A percentile compares a stretch with the other conserved stretches of the same genome.
These are phyloP conservation scores for Arizona elegans DNA, from an alignment of 2,113 vertebrate species.

Conservation along the genomic window DNA sequence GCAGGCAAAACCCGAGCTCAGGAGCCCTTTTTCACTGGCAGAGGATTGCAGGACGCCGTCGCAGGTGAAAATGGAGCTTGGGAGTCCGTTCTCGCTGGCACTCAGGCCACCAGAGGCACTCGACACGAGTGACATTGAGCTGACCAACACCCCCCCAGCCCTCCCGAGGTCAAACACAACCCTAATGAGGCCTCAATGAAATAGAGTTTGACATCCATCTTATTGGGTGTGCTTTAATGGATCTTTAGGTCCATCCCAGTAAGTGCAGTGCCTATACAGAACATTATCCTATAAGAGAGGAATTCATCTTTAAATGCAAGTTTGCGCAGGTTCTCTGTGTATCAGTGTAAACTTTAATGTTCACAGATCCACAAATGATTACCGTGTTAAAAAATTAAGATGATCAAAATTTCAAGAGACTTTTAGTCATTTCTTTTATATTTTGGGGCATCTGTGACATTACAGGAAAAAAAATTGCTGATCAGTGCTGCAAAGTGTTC, in stretches of 20 bases:
- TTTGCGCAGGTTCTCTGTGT: not conserved
- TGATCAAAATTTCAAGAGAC: not conserved
- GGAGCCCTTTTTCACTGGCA: no score
- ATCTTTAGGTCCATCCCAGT: not conserved
- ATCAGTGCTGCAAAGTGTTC: not conserved
- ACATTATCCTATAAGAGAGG: not conserved
- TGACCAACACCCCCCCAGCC: no score
- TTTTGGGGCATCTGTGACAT: not conserved
- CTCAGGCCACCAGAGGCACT: no score
- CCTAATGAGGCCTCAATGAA: no score
- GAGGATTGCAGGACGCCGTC: no score
- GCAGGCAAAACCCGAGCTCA: no score
- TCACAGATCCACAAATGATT: not conserved
- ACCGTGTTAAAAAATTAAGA: not conserved
- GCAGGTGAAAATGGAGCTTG: fast-evolving
- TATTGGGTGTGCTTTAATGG: not conserved
- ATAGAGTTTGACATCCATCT: no score
- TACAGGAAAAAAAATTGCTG: not conserved
- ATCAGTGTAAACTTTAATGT: not conserved
- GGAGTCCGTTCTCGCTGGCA: no score
- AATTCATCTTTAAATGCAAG: not conserved
- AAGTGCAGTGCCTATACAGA: not conserved
- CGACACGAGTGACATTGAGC: no score
- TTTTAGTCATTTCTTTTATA: not conserved
- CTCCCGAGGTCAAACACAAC: no score